Percentiles rank a stretch among this genome's conserved stretches.
Evolutionary conservation across 1,140 invertebrate species (phyloP).

Genomic region (Sycophila sp.): DNA sequence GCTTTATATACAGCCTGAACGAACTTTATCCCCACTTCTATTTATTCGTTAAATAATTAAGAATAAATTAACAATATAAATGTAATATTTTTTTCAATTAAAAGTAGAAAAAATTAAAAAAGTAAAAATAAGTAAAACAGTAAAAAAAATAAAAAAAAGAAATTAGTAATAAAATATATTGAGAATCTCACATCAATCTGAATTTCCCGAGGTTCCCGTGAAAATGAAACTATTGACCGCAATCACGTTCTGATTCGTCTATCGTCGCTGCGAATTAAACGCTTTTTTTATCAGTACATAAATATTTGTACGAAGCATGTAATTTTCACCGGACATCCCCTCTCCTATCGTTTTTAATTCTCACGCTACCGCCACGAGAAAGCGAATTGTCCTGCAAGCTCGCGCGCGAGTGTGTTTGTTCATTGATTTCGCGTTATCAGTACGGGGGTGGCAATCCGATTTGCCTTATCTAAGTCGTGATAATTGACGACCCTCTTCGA

Average conservation of each 20-base stretch:
- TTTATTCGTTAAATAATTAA: no score
- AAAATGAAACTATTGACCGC: neutral
- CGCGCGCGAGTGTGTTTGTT: constrained; percentile 45
- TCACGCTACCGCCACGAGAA: constrained; percentile 7
- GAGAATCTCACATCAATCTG: no score
- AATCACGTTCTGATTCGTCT: constrained; percentile 1
- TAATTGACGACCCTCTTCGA: no score
- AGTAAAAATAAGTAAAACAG: no score
- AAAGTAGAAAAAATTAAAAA: no score
- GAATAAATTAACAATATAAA: no score
- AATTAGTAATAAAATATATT: neutral
- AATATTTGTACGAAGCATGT: constrained; percentile 17
- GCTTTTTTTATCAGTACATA: neutral
- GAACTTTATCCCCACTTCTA: no score
- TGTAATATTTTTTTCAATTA: no score
- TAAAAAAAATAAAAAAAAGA: neutral
- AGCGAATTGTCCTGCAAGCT: constrained; percentile 39
- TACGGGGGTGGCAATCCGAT: no score
- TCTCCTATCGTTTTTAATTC: constrained; percentile 22
- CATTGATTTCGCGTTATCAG: constrained; percentile 50
- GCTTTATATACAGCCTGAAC: no score
- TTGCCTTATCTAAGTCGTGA: no score
- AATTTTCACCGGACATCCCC: neutral
- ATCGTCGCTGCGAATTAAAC: constrained; percentile 6
- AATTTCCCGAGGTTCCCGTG: no score